These are phyloP conservation scores for Danio aesculapii DNA, from an alignment of 2,797 vertebrate genomes.

Conservation along the genomic window DNA sequence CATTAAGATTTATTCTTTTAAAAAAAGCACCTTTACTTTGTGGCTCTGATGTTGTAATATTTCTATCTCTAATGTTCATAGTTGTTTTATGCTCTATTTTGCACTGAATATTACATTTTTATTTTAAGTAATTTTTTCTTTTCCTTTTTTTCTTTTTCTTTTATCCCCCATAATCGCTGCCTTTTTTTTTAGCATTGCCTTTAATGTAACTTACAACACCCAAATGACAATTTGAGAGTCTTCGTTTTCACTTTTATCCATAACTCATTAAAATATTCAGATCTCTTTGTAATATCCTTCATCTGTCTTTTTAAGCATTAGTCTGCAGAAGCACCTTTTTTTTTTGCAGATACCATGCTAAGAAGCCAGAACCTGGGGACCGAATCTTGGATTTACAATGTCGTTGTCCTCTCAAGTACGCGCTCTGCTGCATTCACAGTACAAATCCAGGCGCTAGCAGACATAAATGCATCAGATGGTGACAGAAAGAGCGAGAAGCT, in stretches of 20 bases:
- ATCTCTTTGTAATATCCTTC: not conserved
- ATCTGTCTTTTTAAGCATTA: slow-evolving; percentile 1
- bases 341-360: slow-evolving; percentile 9
- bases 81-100: not conserved
- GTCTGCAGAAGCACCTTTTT: not conserved
- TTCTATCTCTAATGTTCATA: not conserved
- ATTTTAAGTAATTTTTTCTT: not conserved
- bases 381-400: slow-evolving; percentile 70
- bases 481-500: slow-evolving; percentile 22
- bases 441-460: slow-evolving; percentile 6
- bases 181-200: too few species aligned
- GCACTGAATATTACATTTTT: not conserved
- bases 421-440: slow-evolving; percentile 66
- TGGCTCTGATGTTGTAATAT: too few species aligned
- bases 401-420: slow-evolving; percentile 78
- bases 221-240: not conserved
- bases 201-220: too few species aligned
- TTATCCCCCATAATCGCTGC: too few species aligned
- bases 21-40: too few species aligned
- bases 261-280: not conserved
- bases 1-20: too few species aligned
- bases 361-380: slow-evolving; percentile 11
- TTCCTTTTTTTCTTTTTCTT: not conserved
- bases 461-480: slow-evolving; percentile 50
- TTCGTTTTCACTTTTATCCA: not conserved